Conservation (phyloP, 2,888 invertebrate genomes). For the Rapana venosa region DNA sequence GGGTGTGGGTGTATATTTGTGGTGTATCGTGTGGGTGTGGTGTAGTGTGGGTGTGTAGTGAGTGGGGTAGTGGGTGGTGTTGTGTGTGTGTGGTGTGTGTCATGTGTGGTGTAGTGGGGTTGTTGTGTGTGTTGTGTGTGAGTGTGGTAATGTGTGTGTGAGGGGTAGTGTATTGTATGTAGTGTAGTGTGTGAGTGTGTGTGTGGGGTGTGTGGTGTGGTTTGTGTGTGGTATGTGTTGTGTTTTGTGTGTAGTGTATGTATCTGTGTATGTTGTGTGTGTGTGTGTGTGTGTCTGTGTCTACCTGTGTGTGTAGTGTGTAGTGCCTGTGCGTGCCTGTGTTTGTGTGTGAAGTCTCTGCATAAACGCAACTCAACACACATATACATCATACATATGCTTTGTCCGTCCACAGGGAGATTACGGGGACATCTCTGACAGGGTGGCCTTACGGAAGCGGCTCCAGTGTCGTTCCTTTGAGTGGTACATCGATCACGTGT, state of each 20-base stretch:
- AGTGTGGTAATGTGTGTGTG: too few relatives aligned
- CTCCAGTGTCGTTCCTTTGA: slow-evolving; percentile 95
- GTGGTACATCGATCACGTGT: slow-evolving; percentile 95
- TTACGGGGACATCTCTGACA: slow-evolving; percentile 78
- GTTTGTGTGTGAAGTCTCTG: too few relatives aligned
- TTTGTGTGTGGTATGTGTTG: neutral
- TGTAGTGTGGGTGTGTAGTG: too few relatives aligned
- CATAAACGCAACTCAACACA: too few relatives aligned
- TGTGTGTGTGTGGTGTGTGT: too few relatives aligned
- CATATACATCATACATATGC: neutral
- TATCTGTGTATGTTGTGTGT: neutral
- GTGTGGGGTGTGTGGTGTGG: neutral
- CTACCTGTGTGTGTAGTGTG: neutral
- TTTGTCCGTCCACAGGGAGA: slow-evolving; percentile 29
- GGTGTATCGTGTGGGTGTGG: too few relatives aligned
- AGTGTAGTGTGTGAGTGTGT: neutral
- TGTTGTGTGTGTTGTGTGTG: too few relatives aligned
- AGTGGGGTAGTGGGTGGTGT: too few relatives aligned
- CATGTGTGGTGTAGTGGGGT: too few relatives aligned
- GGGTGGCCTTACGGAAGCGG: slow-evolving; percentile 87
- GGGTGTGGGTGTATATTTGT: too few relatives aligned
- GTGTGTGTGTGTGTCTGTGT: neutral
- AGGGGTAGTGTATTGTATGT: too few relatives aligned
- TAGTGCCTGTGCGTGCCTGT: too few relatives aligned
- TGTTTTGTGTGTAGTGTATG: neutral